Evolutionary conservation across 2,888 invertebrate species (phyloP), one percentile per base, ranked within the genome.

Genomic region (Cremastinae sp.): DNA sequence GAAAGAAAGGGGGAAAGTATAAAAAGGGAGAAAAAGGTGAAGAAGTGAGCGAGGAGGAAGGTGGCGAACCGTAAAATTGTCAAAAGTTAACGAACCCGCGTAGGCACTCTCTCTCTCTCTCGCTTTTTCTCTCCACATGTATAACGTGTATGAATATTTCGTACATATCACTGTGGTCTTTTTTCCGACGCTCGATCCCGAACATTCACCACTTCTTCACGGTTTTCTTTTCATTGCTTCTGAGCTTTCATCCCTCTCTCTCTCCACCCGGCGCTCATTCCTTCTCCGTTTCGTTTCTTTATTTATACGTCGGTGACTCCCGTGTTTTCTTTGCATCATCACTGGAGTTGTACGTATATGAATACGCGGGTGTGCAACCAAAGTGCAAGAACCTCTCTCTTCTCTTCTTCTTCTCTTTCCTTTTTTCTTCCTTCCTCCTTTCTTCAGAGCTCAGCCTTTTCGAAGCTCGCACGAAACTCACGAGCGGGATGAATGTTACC

Each of bases 1-100:
- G 37, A 43, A 28, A 9, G 41, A 7, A 47, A 37, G 8, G 12
- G 51, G 51, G 41, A 47, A 37, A 41, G 45, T 45, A 62, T 8
- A 49, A 37, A n/a, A 18, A 18, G 14, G 14, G 45, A 9, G 35
- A n/a, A 58, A 56, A 47, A 49, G 47, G 66, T 49, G 45, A 74
- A 65, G 43, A 62, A 39, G 45, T 55, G 71, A 62, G 49, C 43
- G 72, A 70, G 53, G 58, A 70, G 53, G 59, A 69, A 73, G 76
- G 69, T 78, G 75, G 69, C 62, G 78, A 79, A 75, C 77, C 65
- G 76, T 78, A 66, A 80, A 80, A 79, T 75, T 78, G 79, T 77
- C 76, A 68, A 79, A 81, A 75, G 79, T 77, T 79, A 82, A 80
- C 80, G 78, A 80, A 82, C 82, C 74, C 78, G 56, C 56, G 47